Base-by-base conservation (phyloP, 64 coral and sea anemone species). In the Acropora yongei region DNA sequence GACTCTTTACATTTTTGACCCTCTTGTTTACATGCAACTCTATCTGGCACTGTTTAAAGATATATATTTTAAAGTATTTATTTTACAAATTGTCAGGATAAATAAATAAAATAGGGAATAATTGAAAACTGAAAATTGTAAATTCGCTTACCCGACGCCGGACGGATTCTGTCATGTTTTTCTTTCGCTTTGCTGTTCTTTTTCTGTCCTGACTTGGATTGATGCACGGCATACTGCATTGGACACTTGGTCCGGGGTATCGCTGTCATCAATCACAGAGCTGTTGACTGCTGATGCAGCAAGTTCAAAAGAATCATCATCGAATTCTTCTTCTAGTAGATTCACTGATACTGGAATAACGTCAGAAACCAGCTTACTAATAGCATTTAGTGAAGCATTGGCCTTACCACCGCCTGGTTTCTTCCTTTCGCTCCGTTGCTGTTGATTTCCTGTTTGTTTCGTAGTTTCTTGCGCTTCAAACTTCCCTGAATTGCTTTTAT, bases 201-300 rank as follows among this genome's bases (percentile, higher is more conserved):
- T 43, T 43, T 42, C 1, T 75, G 73, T 6, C 30, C 4, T 43
- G 73, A 8, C 41, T 75, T 75, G 41, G 10, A 42, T 42, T 75
- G 39, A 42, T 75, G 45, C 73, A 44, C 73, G 30, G 73, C 73
- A 75, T 75, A 75, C 73, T 75, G 73, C 73, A 75, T 75, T 43
- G 30, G 39, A 75, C 73, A 75, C 73, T 75, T 75, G 73, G 39
- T 75, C 73, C 73, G 73, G 73, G 39, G 2, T 75, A 75, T 75
- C 30, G 10, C 40, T 75, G 73, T 75, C 73, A 42, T 42, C 73
- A 75, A 75, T 75, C 39, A 75, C 40, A 66, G 4, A 66, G 61
- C 17, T 66, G 8, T 66, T 6, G 61, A 39, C 20, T 40, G 17
- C 68, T 40, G 68, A 72, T 39, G 68, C 20, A 40, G 30, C 68